A percentile compares a stretch with the other conserved stretches of the same genome.
phyloP scores from a whole-genome alignment of 2,797 vertebrate species.

The Gorsachius magnificus region DNA sequence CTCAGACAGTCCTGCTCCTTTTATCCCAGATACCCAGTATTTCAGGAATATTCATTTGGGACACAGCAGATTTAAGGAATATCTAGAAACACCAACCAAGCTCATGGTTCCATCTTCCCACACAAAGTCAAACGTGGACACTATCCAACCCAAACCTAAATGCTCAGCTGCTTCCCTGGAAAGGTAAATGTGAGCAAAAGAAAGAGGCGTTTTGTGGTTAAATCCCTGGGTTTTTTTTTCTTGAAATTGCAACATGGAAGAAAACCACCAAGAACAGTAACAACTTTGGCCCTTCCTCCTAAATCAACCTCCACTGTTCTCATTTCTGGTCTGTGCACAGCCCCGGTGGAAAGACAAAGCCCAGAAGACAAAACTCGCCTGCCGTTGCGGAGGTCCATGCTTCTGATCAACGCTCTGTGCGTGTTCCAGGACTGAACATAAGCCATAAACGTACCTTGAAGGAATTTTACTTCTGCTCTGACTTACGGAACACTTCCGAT shows the following conservation, averaged over 20 bases:
- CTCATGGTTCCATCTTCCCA: not conserved
- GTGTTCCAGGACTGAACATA: not conserved
- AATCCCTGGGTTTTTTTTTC: not conserved
- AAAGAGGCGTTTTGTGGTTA: not conserved
- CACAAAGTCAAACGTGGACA: rapidly evolving
- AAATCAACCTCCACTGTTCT: not conserved
- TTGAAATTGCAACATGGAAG: not conserved
- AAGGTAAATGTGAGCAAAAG: not conserved
- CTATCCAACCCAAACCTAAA: not conserved
- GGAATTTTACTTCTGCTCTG: not conserved
- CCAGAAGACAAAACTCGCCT: not conserved
- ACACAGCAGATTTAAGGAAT: rapidly evolving
- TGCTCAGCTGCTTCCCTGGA: not conserved
- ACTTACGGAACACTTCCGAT: not conserved
- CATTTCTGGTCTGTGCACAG: no score
- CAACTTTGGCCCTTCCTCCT: not conserved
- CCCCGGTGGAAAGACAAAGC: not conserved
- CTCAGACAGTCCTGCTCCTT: not conserved
- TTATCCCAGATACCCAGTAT: not conserved
- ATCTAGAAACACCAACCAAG: not conserved
- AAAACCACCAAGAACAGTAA: not conserved
- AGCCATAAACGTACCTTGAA: rapidly evolving
- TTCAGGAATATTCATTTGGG: not conserved
- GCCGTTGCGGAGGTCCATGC: not conserved
- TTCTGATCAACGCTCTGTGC: not conserved